These are phyloP conservation scores for Zaprionus ghesquierei DNA, from an alignment of 1,140 invertebrate species.

Conservation along the genomic window DNA sequence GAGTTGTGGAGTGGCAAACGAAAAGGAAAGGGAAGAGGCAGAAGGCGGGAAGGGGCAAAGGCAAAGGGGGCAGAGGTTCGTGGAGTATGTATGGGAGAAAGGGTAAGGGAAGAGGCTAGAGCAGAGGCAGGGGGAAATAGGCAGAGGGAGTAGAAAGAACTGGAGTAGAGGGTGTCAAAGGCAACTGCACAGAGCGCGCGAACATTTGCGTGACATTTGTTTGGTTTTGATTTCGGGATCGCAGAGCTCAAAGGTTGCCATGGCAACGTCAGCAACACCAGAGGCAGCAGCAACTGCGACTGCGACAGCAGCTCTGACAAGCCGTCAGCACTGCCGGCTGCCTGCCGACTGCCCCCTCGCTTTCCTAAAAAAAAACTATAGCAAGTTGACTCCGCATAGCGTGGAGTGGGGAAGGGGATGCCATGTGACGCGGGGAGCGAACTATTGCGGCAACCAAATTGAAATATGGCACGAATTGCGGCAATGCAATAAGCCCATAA, in stretches of 20 bases:
- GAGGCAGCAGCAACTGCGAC: not conserved
- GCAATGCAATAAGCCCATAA: slow-evolving; percentile 51
- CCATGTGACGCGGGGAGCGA: slow-evolving; percentile 32
- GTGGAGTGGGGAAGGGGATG: not conserved
- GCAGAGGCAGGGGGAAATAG: not conserved
- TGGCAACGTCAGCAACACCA: slow-evolving; percentile 35
- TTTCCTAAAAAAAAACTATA: not conserved
- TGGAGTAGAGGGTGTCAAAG: no score
- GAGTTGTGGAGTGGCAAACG: no score
- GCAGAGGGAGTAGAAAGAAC: slow-evolving; percentile 17
- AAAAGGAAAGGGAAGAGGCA: no score
- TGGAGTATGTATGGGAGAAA: no score
- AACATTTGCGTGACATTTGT: slow-evolving; percentile 68
- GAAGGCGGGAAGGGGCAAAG: not conserved
- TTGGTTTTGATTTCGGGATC: slow-evolving; percentile 73
- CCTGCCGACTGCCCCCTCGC: not conserved
- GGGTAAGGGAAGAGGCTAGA: no score
- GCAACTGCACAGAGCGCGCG: not conserved
- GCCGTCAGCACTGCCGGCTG: slow-evolving; percentile 4
- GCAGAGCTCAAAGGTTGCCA: slow-evolving; percentile 66
- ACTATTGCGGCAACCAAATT: slow-evolving; percentile 60
- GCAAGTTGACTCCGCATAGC: not conserved
- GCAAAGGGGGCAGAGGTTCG: not conserved
- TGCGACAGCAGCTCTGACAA: slow-evolving; percentile 1
- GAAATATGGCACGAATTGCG: slow-evolving; percentile 76